Conservation (phyloP, 1,140 invertebrate genomes). For the Acromyrmex charruanus region DNA sequence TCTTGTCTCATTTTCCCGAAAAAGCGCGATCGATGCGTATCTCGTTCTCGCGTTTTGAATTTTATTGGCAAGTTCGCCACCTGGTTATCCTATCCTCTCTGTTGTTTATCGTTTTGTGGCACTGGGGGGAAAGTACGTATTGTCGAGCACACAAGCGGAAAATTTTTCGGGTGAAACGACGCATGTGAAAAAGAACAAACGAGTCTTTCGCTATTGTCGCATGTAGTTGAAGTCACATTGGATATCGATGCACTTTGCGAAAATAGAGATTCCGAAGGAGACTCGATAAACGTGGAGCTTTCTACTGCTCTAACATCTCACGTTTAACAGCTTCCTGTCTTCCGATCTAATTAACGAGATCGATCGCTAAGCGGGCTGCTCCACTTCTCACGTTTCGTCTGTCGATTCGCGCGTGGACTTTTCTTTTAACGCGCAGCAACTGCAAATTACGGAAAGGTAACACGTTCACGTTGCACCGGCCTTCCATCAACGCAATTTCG, state of each 20-base stretch:
- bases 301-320: background rate
- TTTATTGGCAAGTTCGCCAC: constrained; percentile 27
- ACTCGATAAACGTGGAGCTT: background rate
- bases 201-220: constrained; percentile 6
- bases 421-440: constrained; percentile 56
- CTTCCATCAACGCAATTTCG: constrained; percentile 68
- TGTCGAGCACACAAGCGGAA: constrained; percentile 36
- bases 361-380: constrained; percentile 23
- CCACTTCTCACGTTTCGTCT: constrained; percentile 22
- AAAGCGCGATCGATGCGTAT: background rate
- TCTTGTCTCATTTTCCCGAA: background rate
- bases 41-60: constrained; percentile 34
- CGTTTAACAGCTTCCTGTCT: constrained; percentile 25
- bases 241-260: background rate
- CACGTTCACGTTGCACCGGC: constrained; percentile 36
- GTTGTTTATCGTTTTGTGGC: constrained; percentile 1
- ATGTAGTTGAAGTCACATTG: background rate
- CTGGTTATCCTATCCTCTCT: background rate
- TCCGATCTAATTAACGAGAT: constrained; percentile 52
- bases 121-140: constrained; percentile 20
- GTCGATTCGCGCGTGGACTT: constrained; percentile 41
- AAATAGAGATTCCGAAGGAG: background rate
- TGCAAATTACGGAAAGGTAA: constrained; percentile 63
- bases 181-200: constrained; percentile 50
- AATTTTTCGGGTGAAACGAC: constrained; percentile 46